Evolutionary conservation across 2,888 invertebrate genomes (phyloP).

Genomic region (Eutolmus rufibarbis): DNA sequence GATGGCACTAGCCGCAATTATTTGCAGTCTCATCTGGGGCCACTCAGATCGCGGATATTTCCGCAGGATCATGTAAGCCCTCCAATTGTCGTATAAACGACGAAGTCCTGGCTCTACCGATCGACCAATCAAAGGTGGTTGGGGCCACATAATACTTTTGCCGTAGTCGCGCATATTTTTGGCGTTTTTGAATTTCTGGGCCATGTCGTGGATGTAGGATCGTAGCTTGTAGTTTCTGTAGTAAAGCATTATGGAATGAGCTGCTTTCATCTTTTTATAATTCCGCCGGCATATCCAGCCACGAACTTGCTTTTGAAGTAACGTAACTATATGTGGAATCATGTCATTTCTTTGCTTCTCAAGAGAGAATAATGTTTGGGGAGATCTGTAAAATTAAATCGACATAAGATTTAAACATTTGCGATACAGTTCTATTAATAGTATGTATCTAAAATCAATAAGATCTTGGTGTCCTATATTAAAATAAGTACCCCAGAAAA

Average conservation of each 20-base stretch:
- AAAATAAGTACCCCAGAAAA: no score
- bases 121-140: constrained; percentile 74
- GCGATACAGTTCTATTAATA: no score
- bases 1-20: constrained; percentile 77
- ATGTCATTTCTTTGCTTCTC: constrained; percentile 86
- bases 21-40: constrained; percentile 85
- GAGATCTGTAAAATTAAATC: constrained; percentile 65
- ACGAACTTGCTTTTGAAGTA: constrained; percentile 95
- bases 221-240: constrained; percentile 80
- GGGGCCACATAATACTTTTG: constrained; percentile 82
- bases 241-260: constrained; percentile 78
- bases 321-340: constrained; percentile 89
- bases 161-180: constrained; percentile 77
- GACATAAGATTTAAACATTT: no score
- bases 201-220: constrained; percentile 72
- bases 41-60: constrained; percentile 83
- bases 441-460: no score
- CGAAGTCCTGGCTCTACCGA: constrained; percentile 69
- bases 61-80: constrained; percentile 84
- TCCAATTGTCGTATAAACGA: constrained; percentile 79
- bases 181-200: constrained; percentile 71
- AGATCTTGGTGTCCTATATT: no score
- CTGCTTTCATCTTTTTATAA: constrained; percentile 87
- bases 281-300: constrained; percentile 79
- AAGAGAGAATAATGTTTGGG: constrained; percentile 87